Conservation (phyloP, 2,113 vertebrate genomes). For the Hypocryptadius cinnamomeus region DNA sequence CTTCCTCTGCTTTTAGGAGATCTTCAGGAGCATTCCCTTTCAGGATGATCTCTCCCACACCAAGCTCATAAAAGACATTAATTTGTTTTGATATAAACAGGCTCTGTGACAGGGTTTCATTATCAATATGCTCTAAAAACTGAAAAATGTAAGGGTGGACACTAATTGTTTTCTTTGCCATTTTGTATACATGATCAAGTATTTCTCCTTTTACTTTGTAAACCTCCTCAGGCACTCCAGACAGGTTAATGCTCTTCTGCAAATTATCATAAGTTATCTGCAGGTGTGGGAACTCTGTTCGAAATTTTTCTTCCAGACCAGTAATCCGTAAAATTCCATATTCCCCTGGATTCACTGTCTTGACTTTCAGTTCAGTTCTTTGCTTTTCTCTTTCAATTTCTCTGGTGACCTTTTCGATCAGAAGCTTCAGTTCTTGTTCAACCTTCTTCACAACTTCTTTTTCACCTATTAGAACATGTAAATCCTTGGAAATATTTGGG, state of each 20-base stretch:
- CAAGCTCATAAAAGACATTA: slow-evolving; percentile 68
- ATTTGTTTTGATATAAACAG: slow-evolving; percentile 74
- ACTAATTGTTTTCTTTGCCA: slow-evolving; percentile 60
- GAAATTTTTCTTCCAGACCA: slow-evolving; percentile 53
- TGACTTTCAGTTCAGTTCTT: slow-evolving; percentile 33
- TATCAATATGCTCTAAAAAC: slow-evolving; percentile 68
- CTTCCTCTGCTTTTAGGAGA: slow-evolving; percentile 68
- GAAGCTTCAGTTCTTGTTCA: slow-evolving; percentile 45
- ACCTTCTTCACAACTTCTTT: slow-evolving; percentile 52
- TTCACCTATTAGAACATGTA: slow-evolving; percentile 70
- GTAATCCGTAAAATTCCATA: slow-evolving; percentile 66
- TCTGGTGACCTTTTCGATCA: slow-evolving; percentile 48
- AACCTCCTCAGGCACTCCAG: slow-evolving; percentile 74
- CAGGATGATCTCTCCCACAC: slow-evolving; percentile 47
- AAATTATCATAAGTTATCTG: slow-evolving; percentile 46
- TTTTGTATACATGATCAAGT: slow-evolving; percentile 11
- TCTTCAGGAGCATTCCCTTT: slow-evolving; percentile 34
- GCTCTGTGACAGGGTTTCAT: slow-evolving; percentile 65
- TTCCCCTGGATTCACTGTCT: slow-evolving; percentile 21
- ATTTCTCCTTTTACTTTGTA: slow-evolving; percentile 68
- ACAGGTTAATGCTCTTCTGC: slow-evolving; percentile 48
- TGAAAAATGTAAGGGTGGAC: slow-evolving; percentile 61
- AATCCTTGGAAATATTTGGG: neutral
- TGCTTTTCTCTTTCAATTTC: slow-evolving; percentile 67
- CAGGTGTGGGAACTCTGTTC: slow-evolving; percentile 56